Evolutionary conservation across 2,797 vertebrate genomes (phyloP), one percentile per base, ranked within the genome.

Genomic region (Sebastes miniatus): DNA sequence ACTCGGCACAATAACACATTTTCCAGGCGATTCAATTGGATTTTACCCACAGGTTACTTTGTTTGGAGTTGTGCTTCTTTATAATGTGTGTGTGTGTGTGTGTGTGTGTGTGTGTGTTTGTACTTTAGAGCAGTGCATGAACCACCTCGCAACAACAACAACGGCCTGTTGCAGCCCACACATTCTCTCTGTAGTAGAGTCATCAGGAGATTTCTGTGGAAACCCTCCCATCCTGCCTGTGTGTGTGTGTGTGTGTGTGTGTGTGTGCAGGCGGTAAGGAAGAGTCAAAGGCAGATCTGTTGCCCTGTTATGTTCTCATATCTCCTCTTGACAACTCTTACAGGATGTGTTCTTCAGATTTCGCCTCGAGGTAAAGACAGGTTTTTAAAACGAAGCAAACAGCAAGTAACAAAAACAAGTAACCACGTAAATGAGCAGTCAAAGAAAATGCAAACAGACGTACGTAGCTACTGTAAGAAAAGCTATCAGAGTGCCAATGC

Each of bases 171-270:
- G 83, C 77, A 92, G 90, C 90, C 90, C 87, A 92, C 91, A 89
- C 87, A 89, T 59, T 86, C 71, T 84, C 74, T 90, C 83, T 93
- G 84, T 88, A 88, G 87, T 84, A 54, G 79, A 92, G 81, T 77
- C 81, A 87, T 88, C 71, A 77, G 83, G 88, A 90, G 89, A 89
- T 87, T 83, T 93, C 79, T 79, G 85, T 91, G 90, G 83, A 92
- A 91, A 87, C 81, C 76, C 88, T 88, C 70, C 88, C 73, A 87
- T 87, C 87, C 83, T 83, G 79, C 76, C 50, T 68, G 56, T 65
- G 62, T 75, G 39, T 57, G 65, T 56, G 64, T 76, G 76, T 74
- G 71, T 75, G 71, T 71, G 64, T 73, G 77, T 75, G 58, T 34
- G 69, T 66, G 29, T 74, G 76, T 24, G 64, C 66, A 65, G 57